Evolutionary conservation across 2,888 invertebrate genomes (phyloP).

Genomic region (Aphodius sticticus): DNA sequence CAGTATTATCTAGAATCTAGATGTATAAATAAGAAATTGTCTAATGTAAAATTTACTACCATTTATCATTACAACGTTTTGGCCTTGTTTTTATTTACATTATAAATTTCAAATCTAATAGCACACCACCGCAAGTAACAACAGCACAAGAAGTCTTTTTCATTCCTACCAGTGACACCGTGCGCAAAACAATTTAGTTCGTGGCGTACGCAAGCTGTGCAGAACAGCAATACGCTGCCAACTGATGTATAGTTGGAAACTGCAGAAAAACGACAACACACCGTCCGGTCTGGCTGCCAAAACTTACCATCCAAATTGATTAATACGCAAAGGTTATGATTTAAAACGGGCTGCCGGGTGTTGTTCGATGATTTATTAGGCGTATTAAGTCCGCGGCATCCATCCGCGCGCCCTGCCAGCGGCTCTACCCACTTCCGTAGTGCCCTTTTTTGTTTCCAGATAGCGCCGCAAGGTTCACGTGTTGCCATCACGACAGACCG

Average conservation of each 20-base stretch:
- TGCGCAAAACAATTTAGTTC: background rate
- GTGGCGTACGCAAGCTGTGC: background rate
- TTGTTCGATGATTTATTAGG: constrained; percentile 22
- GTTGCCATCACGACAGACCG: constrained; percentile 19
- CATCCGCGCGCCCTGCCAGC: background rate
- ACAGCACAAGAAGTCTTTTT: background rate
- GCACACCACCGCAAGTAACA: background rate
- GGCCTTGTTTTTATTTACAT: background rate
- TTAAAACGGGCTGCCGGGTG: constrained; percentile 6
- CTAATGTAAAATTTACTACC: too few species aligned
- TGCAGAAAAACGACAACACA: background rate
- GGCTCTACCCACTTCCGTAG: background rate
- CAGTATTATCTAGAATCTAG: too few species aligned
- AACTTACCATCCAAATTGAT: constrained; percentile 4
- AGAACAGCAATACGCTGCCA: background rate
- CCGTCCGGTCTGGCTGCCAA: background rate
- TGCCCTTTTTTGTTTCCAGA: constrained; percentile 19
- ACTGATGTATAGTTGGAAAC: background rate
- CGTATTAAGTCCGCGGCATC: constrained; percentile 9
- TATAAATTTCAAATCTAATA: background rate
- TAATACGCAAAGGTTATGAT: constrained; percentile 4
- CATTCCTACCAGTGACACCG: background rate
- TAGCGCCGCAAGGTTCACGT: constrained; percentile 23
- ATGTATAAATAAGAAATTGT: too few species aligned
- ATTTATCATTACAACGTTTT: too few species aligned